These are phyloP conservation scores for Agrotis puta DNA, from an alignment of 2,888 invertebrate genomes.

Conservation along the genomic window DNA sequence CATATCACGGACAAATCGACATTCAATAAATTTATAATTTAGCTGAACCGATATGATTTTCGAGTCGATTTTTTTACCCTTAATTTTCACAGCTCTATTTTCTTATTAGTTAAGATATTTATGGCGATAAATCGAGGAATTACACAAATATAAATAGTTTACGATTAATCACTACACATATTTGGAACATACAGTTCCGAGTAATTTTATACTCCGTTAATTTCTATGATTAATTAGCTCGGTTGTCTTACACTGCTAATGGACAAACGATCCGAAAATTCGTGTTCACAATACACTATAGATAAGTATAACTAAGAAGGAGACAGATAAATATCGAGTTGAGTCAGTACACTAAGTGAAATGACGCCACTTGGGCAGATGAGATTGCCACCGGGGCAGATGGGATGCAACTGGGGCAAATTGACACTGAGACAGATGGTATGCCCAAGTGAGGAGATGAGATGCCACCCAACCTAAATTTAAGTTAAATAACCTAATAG, in stretches of 20 bases:
- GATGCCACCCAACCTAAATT: slow-evolving; percentile 12
- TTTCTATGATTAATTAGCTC: slow-evolving; percentile 42
- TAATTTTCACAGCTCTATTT: slow-evolving; percentile 62
- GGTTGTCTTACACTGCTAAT: slow-evolving; percentile 42
- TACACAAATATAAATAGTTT: slow-evolving; percentile 32
- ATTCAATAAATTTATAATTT: slow-evolving; percentile 60
- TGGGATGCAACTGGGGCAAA: background rate
- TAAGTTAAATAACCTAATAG: slow-evolving; percentile 11
- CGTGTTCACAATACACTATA: slow-evolving; percentile 19
- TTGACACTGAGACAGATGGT: background rate
- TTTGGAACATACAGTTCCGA: slow-evolving; percentile 13
- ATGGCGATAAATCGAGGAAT: slow-evolving; percentile 44
- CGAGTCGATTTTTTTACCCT: slow-evolving; percentile 50
- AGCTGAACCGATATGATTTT: slow-evolving; percentile 57
- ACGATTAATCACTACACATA: slow-evolving; percentile 12
- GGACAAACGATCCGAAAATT: slow-evolving; percentile 45
- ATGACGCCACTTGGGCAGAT: background rate
- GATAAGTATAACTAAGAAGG: slow-evolving; percentile 26
- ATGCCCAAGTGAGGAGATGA: background rate
- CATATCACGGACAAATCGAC: slow-evolving; percentile 49
- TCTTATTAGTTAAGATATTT: slow-evolving; percentile 51
- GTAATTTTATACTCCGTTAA: slow-evolving; percentile 10
- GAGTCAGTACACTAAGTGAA: slow-evolving; percentile 1
- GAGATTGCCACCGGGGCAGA: background rate
- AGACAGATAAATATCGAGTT: slow-evolving; percentile 25